Percentiles rank a stretch among this genome's conserved stretches.
Evolutionary conservation across 1,140 invertebrate species (phyloP).

Genomic region (Bilobella aurantiaca): DNA sequence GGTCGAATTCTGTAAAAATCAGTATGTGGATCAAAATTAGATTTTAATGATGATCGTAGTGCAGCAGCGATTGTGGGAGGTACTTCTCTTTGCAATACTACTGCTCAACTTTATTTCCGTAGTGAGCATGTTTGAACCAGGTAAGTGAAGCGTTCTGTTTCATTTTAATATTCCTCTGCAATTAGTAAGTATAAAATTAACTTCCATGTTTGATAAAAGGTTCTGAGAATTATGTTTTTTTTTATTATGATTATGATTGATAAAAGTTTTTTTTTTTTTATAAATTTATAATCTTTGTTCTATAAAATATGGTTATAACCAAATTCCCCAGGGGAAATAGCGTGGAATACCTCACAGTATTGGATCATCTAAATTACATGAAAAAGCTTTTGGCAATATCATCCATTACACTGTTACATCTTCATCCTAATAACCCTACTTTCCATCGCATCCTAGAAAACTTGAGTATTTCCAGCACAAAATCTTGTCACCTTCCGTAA

Average conservation of each 20-base stretch:
- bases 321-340: not conserved
- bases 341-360: not conserved
- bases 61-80: too few relatives aligned
- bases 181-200: not conserved
- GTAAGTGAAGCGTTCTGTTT: not conserved
- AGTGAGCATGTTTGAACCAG: not conserved
- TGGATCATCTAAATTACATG: not conserved
- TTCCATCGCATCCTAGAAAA: not conserved
- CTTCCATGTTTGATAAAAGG: not conserved
- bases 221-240: not conserved
- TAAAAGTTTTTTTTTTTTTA: too few relatives aligned
- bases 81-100: too few relatives aligned
- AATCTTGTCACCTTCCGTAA: too few relatives aligned
- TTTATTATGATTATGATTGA: too few relatives aligned
- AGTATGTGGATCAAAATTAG: too few relatives aligned
- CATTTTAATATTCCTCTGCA: not conserved
- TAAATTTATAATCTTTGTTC: not conserved
- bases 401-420: not conserved
- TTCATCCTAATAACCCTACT: not conserved
- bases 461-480: not conserved
- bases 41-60: too few relatives aligned
- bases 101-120: not conserved
- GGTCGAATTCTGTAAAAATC: too few relatives aligned
- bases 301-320: not conserved
- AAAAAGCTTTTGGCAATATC: constrained; percentile 7